Evolutionary conservation across 1,140 invertebrate species (phyloP).

Genomic region (Nylanderia fulva): DNA sequence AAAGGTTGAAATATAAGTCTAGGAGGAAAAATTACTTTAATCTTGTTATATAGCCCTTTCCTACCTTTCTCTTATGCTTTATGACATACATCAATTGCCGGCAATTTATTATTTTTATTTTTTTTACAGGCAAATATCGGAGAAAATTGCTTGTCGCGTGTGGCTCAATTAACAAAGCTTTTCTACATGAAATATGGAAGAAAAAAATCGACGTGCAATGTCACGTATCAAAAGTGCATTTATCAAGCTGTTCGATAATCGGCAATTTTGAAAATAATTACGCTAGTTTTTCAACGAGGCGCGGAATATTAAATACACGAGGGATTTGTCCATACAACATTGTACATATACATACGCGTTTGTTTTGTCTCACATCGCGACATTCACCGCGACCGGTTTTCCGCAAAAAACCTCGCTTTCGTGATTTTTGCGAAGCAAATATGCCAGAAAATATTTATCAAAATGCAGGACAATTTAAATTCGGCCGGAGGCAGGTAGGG

Average conservation of each 20-base stretch:
- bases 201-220: background rate
- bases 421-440: constrained; percentile 53
- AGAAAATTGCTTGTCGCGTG: background rate
- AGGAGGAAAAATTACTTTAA: constrained; percentile 29
- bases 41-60: background rate
- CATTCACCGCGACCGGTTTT: background rate
- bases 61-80: background rate
- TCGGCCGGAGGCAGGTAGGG: background rate
- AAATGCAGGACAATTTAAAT: constrained; percentile 34
- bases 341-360: background rate
- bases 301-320: constrained; percentile 21
- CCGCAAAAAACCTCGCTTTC: constrained; percentile 9
- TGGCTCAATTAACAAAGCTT: background rate
- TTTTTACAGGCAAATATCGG: background rate
- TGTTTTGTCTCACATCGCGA: constrained; percentile 11
- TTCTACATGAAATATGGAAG: background rate
- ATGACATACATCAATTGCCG: background rate
- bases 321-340: constrained; percentile 40
- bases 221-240: background rate
- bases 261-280: constrained; percentile 34
- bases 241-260: background rate
- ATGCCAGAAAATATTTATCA: constrained; percentile 40
- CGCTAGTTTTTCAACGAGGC: background rate
- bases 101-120: background rate
- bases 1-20: constrained; percentile 5